Percentiles rank a stretch among this genome's conserved stretches.
phyloP scores from a whole-genome alignment of 2,888 invertebrate genomes.

The Drosophila aldrichi region DNA sequence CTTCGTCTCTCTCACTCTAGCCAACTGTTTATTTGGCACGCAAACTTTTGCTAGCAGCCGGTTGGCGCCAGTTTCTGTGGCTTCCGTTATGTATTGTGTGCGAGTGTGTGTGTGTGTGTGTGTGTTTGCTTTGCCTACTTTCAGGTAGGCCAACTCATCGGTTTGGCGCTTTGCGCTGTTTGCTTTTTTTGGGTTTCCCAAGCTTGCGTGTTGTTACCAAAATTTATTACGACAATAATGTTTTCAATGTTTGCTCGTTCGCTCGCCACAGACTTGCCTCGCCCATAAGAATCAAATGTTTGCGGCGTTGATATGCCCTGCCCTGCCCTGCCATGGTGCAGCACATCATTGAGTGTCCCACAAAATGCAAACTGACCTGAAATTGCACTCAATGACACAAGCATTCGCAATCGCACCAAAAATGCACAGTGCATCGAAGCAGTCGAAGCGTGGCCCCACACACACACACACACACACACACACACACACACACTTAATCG shows the following conservation, averaged over 20 bases:
- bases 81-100: conserved; percentile 49
- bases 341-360: conserved; percentile 13
- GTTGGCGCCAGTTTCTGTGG: conserved; percentile 61
- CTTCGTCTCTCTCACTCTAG: not conserved
- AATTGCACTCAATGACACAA: conserved; percentile 29
- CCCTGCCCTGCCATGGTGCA: conserved; percentile 6
- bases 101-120: conserved; percentile 10
- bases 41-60: conserved; percentile 64
- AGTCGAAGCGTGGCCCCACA: conserved; percentile 10
- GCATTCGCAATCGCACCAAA: conserved; percentile 26
- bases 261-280: conserved; percentile 5
- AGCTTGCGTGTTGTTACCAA: conserved; percentile 54
- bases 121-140: conserved; percentile 56
- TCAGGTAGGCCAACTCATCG: conserved; percentile 54
- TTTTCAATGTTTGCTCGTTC: conserved; percentile 39
- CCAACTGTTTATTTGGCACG: conserved; percentile 65
- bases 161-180: conserved; percentile 38
- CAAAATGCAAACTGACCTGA: conserved; percentile 23
- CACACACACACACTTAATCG: conserved; percentile 30
- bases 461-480: conserved; percentile 2
- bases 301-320: conserved; percentile 19
- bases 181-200: conserved; percentile 29
- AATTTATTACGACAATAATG: conserved; percentile 75
- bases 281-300: conserved; percentile 53
- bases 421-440: conserved; percentile 16